phyloP scores from a whole-genome alignment of 2,797 vertebrate species.

The Acridotheres tristis region DNA sequence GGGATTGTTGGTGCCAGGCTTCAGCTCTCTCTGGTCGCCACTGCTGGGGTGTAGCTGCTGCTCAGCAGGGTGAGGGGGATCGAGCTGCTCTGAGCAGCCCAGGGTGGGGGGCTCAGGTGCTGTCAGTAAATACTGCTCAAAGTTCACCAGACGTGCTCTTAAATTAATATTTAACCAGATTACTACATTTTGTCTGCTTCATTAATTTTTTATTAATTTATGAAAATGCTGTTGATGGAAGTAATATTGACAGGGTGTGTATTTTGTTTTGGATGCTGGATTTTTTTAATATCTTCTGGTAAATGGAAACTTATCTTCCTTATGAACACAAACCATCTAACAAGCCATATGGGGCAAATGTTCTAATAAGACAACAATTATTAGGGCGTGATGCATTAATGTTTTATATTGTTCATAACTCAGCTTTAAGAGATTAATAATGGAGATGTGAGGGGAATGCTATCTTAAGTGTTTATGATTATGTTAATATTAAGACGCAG shows the following conservation, averaged over 20 bases:
- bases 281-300: slow-evolving; percentile 68
- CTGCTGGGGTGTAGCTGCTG: neutral
- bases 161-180: slow-evolving; percentile 81
- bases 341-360: slow-evolving; percentile 24
- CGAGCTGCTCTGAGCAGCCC: neutral
- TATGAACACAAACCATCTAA: slow-evolving; percentile 18
- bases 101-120: neutral
- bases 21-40: accelerated
- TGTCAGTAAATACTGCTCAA: slow-evolving; percentile 39
- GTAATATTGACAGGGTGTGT: slow-evolving; percentile 62
- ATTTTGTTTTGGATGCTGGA: neutral
- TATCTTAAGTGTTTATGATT: slow-evolving; percentile 48
- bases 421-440: slow-evolving; percentile 24
- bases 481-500: slow-evolving; percentile 43
- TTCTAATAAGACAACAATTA: neutral
- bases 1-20: neutral
- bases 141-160: slow-evolving; percentile 66
- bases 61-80: neutral
- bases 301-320: slow-evolving; percentile 61
- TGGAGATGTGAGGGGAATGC: neutral
- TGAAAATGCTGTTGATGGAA: slow-evolving; percentile 72
- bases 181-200: slow-evolving; percentile 75
- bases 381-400: slow-evolving; percentile 4
- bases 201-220: slow-evolving; percentile 77
- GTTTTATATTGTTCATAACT: slow-evolving; percentile 36